Conservation (phyloP, 2,888 invertebrate species). For the Timema podura region DNA sequence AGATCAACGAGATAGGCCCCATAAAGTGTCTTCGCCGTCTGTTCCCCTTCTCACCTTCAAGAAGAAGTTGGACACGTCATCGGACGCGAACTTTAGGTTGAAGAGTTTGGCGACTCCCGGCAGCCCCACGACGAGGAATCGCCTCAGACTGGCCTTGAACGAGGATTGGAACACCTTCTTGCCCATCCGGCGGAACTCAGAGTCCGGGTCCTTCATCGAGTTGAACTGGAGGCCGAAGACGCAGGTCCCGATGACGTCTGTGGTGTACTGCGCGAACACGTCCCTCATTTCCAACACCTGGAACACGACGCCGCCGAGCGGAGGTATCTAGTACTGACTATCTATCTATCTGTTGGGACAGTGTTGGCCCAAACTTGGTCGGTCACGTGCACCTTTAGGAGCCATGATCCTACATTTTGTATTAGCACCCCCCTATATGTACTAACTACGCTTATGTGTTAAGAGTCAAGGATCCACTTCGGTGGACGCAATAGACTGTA, state of each 20-base stretch:
- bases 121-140: neutral
- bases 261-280: constrained; percentile 45
- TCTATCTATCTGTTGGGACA: no score
- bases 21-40: no score
- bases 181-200: constrained; percentile 51
- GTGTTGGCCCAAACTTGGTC: no score
- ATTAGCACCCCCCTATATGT: no score
- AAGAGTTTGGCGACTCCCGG: neutral
- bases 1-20: no score
- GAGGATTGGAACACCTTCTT: constrained; percentile 11
- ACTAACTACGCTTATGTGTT: no score
- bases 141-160: neutral
- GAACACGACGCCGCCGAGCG: no score
- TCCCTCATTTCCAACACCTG: neutral
- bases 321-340: no score
- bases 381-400: no score
- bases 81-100: constrained; percentile 13
- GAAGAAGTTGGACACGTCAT: constrained; percentile 13
- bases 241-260: constrained; percentile 58
- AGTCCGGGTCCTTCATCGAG: constrained; percentile 52
- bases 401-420: no score
- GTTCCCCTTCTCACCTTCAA: neutral
- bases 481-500: no score
- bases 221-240: constrained; percentile 61
- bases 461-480: no score